Base-by-base conservation (phyloP, 2,888 invertebrate species). In the Andricus curvator region DNA sequence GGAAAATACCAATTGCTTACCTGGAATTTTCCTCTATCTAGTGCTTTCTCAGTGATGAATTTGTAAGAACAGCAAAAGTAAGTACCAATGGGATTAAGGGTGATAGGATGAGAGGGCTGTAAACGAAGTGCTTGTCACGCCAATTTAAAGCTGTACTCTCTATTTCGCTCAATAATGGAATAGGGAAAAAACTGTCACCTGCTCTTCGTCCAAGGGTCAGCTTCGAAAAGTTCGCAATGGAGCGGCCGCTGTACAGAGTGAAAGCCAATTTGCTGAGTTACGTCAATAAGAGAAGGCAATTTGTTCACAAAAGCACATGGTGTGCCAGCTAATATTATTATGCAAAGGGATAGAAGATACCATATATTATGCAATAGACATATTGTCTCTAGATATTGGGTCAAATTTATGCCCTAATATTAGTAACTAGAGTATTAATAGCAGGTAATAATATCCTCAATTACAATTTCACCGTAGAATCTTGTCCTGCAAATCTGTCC, bases 231-330 rank as follows among this genome's bases (percentile, higher is more conserved):
- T 77, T 81, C 51, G 76, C 62, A 33, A 77, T 81, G 62, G 79
- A 62, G 68, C 41, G 60, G 48, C 65, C 62, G 80, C 74, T 64
- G 66, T 60, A 79, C 60, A 70, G 41, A 68, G 79, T 78, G 68
- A 70, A 60, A 79, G 70, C 79, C 77, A 79, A 81, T 83, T 83
- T 76, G 67, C 62, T 78, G 78, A 81, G 81, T 84, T 80, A 80
- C 79, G 66, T 44, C 78, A 82, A 84, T 68, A 82, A 81, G 78
- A 78, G 79, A 15, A 44, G 62, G 83, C 81, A 83, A 86, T 83
- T 86, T 80, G 67, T 78, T 84, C 70, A 74, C 79, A 65, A 74
- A 37, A 78, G 83, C 77, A 81, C 77, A 65, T 62, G 64, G 56
- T 64, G 68, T 56, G 64, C 67, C 60, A 29, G 37, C 11, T 25